phyloP scores from a whole-genome alignment of 2,888 invertebrate species.

The Muschampia plurimacula region DNA sequence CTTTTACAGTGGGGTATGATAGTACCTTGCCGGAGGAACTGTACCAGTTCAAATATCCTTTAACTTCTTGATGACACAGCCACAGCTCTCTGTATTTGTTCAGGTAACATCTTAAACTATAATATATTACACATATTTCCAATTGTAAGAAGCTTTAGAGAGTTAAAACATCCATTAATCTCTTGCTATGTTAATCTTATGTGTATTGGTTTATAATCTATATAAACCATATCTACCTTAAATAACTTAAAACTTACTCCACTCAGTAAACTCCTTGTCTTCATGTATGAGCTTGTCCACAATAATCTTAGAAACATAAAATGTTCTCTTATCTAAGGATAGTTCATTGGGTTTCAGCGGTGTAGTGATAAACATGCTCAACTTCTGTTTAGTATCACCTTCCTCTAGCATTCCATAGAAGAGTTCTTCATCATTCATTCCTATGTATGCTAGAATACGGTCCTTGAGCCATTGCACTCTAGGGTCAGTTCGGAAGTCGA shows the following conservation, averaged over 20 bases:
- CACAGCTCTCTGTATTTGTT: too few species aligned
- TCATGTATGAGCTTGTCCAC: conserved; percentile 88
- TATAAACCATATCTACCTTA: too few species aligned
- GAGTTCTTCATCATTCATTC: conserved; percentile 80
- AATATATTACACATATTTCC: too few species aligned
- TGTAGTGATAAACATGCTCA: conserved; percentile 58
- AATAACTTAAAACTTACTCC: conserved; percentile 84
- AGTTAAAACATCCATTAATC: too few species aligned
- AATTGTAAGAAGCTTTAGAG: too few species aligned
- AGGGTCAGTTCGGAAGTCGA: conserved; percentile 75
- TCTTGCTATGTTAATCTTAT: too few species aligned
- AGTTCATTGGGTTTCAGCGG: conserved; percentile 65
- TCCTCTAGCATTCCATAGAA: conserved; percentile 87
- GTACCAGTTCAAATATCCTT: too few species aligned
- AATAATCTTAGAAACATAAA: conserved; percentile 89
- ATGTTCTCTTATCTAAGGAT: conserved; percentile 83
- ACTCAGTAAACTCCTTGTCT: conserved; percentile 91
- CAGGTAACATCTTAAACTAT: too few species aligned
- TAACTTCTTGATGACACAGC: too few species aligned
- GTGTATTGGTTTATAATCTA: too few species aligned
- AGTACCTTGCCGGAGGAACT: too few species aligned
- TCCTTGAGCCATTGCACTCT: conserved; percentile 90
- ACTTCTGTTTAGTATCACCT: conserved; percentile 78
- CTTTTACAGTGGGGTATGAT: too few species aligned
- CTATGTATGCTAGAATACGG: conserved; percentile 85